Conservation (phyloP, 2,888 invertebrate species). For the Celastrina argiolus region DNA sequence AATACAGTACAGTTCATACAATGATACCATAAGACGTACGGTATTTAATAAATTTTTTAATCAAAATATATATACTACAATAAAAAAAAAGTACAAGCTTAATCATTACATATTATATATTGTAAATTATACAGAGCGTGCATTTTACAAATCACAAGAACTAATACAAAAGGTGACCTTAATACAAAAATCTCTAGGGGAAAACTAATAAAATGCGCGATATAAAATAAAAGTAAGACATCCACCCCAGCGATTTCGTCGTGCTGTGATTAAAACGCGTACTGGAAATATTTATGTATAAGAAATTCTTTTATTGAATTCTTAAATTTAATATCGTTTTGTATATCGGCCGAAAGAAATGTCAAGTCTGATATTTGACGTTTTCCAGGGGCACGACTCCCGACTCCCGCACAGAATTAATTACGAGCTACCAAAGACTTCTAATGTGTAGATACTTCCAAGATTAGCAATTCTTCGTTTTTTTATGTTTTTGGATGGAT, state of each 20-base stretch:
- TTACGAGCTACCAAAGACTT: slow-evolving; percentile 27
- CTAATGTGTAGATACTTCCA: background rate
- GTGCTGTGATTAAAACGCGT: slow-evolving; percentile 19
- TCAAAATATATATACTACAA: too few relatives aligned
- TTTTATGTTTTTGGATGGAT: too few relatives aligned
- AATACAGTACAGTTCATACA: too few relatives aligned
- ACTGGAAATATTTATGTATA: background rate
- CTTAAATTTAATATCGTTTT: slow-evolving; percentile 18
- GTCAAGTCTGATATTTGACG: slow-evolving; percentile 28
- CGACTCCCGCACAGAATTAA: slow-evolving; percentile 35
- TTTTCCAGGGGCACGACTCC: slow-evolving; percentile 28
- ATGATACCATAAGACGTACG: too few relatives aligned
- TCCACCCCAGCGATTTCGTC: slow-evolving; percentile 24
- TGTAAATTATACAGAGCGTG: too few relatives aligned
- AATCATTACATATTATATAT: too few relatives aligned
- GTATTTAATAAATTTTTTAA: too few relatives aligned
- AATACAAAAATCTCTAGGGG: background rate
- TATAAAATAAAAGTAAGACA: background rate
- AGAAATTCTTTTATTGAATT: slow-evolving; percentile 8
- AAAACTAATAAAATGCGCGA: background rate
- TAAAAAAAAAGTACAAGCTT: too few relatives aligned
- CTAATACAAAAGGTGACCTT: background rate
- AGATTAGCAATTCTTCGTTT: too few relatives aligned
- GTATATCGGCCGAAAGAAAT: slow-evolving; percentile 17
- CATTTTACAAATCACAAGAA: background rate